Base-by-base conservation (phyloP, 2,113 vertebrate species). In the Ursus arctos region DNA sequence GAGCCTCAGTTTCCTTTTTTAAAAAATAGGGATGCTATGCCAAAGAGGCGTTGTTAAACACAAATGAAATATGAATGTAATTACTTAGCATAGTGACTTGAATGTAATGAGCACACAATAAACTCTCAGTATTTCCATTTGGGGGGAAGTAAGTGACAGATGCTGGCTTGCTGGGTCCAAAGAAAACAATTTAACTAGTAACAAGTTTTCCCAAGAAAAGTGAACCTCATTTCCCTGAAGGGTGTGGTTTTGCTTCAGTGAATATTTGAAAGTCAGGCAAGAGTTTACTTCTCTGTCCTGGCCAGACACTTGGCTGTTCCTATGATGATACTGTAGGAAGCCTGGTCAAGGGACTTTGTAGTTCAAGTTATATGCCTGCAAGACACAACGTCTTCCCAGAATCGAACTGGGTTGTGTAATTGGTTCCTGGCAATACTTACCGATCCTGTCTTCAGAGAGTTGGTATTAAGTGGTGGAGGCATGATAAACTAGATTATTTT, bases 241-340 rank as follows among this genome's bases (percentile, higher is more conserved):
- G 24, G 69, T 49, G 14, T 65, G 40, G 57, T 24, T 88, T 76
- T 43, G 51, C 51, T 89, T 96, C 57, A 43, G 1, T 71, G 26
- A 79, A 51, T 1, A 11, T 40, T 82, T 31, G 76, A 22, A 33
- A 67, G n/a, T 83, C 69, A 51, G 59, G 26, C 4, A 40, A 71
- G 40, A 79, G 33, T 53, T 57, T 28, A 36, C 26, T 26, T 86
- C 49, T 59, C 49, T 77, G 59, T 72, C 80, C 26, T 40, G 40
- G 28, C 51, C 49, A 82, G 57, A 14, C 13, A 33, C 6, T 14
- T 16, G 6, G 11, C 18, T 65, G 22, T 36, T 65, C 12, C 57
- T 9, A 19, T 24, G n/a, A 7, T 10, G 9, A 57, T 7, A 24
- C 36, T 0, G 1, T 33, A 67, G 7, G 53, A 80, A 24, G 28